Evolutionary conservation across 1,140 invertebrate genomes (phyloP), one percentile per base, ranked within the genome.

Genomic region (Neodiprion lecontei): DNA sequence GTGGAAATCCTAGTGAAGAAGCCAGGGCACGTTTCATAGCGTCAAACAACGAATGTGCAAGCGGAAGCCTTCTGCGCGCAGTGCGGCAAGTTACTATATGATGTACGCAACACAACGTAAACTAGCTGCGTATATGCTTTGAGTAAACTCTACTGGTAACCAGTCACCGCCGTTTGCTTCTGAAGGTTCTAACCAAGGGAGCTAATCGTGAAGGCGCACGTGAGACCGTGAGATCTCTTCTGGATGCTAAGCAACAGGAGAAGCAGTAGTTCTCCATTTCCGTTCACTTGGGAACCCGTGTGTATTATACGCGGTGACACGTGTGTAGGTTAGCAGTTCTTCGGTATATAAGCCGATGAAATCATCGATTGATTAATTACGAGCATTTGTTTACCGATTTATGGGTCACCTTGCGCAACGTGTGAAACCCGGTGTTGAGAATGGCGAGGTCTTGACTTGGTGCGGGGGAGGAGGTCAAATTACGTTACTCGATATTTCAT

Each of bases 371-470:
- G 53, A 61, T 8, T 12, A 61, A 61, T 61, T 12, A 9, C 11
- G 53, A 61, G 11, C 53, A 61, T 61, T 61, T 61, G 53, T 61
- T 61, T 61, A 61, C 53, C 53, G 53, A 61, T 61, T 61, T 61
- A 61, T 61, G 4, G 53, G 53, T 61, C 53, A 61, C 53, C 53
- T 61, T 61, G 8, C 53, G n/a, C 53, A 61, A 61, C 53, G 53
- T 17, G 53, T 0, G 53, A 61, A 61, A 61, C 53, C 53, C 53
- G 53, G 53, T 17, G 53, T 12, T 61, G 5, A 61, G 53, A 40
- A 40, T 40, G 28, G 5, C 53, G 4, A 61, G 53, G 11, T 17
- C n/a, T 14, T 61, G 9, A 61, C 53, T 17, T 14, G 11, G 9
- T 9, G 11, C 11, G 53, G n/a, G 11, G 11, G 53, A 61, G n/a